phyloP scores from a whole-genome alignment of 2,888 invertebrate genomes.

The Rhorus exstirpatorius region DNA sequence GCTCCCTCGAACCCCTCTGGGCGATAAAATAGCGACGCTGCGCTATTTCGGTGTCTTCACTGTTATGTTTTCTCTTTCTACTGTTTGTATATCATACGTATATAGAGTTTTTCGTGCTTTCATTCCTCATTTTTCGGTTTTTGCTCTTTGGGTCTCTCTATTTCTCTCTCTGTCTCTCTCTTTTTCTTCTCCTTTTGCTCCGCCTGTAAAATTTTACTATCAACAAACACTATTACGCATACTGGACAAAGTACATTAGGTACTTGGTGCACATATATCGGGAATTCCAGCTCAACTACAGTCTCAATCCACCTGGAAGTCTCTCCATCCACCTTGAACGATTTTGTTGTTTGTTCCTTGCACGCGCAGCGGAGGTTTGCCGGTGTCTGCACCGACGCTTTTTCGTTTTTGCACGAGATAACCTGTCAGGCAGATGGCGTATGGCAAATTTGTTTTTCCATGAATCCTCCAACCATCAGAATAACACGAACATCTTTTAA shows the following conservation, averaged over 20 bases:
- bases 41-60: slow-evolving; percentile 49
- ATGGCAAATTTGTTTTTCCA: neutral
- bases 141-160: neutral
- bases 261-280: slow-evolving; percentile 14
- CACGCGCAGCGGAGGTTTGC: slow-evolving; percentile 30
- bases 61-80: slow-evolving; percentile 18
- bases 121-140: slow-evolving; percentile 49
- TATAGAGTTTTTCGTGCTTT: slow-evolving; percentile 29
- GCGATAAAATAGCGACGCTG: slow-evolving; percentile 56
- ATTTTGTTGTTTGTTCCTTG: slow-evolving; percentile 4
- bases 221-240: slow-evolving; percentile 18
- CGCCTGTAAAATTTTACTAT: slow-evolving; percentile 3
- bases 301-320: neutral
- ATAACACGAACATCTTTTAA: slow-evolving; percentile 1
- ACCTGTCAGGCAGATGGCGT: neutral
- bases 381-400: slow-evolving; percentile 5
- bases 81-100: slow-evolving; percentile 7
- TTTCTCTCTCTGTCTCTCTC: neutral
- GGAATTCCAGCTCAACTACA: neutral
- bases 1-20: slow-evolving; percentile 4
- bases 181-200: neutral
- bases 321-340: slow-evolving; percentile 28
- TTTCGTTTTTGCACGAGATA: slow-evolving; percentile 22
- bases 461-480: neutral
- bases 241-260: neutral